Evolutionary conservation across 2,113 vertebrate species (phyloP).

Genomic region (Papio anubis): DNA sequence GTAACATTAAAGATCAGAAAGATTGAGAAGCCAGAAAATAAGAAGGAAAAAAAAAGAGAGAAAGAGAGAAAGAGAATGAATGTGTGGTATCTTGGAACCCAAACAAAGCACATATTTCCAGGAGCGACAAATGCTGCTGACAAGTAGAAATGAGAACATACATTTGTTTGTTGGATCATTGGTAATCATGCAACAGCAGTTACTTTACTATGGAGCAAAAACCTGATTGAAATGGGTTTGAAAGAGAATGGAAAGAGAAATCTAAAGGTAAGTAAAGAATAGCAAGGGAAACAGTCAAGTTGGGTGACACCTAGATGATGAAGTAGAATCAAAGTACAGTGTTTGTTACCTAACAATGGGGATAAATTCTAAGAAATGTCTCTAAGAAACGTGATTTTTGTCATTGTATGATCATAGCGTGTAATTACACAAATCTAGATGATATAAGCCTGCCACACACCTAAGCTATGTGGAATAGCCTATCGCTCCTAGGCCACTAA

Average conservation of each 20-base stretch:
- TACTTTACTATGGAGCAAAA: neutral
- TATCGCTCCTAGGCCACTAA: neutral
- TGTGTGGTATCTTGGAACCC: neutral
- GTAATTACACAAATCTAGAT: neutral
- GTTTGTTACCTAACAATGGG: neutral
- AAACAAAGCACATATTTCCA: neutral
- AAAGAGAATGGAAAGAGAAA: neutral
- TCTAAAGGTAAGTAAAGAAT: neutral
- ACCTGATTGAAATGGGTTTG: neutral
- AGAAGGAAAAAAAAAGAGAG: no score
- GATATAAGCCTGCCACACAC: neutral
- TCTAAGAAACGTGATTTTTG: neutral
- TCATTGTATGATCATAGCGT: neutral
- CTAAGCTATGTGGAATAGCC: neutral
- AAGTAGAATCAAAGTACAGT: neutral
- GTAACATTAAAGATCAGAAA: neutral
- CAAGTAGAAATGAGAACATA: neutral
- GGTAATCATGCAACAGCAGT: neutral
- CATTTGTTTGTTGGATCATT: neutral
- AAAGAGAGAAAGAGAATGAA: no score
- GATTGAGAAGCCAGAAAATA: neutral
- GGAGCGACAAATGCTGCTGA: neutral
- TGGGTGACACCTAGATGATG: neutral
- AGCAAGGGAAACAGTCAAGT: neutral
- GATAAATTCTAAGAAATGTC: neutral